Conservation (phyloP, 2,888 invertebrate species). For the Lydus trimaculatus region DNA sequence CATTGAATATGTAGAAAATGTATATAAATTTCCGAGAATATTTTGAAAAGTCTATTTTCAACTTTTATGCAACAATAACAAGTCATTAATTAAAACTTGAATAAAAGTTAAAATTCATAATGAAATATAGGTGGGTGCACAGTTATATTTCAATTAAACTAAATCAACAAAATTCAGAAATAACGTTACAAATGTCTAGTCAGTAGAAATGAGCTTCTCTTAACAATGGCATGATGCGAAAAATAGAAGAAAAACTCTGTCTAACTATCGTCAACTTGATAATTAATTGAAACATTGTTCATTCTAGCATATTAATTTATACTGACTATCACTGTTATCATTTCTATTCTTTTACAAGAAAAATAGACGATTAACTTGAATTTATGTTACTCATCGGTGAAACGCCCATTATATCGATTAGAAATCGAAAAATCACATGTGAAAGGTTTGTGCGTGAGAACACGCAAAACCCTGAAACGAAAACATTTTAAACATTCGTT, state of each 20-base stretch:
- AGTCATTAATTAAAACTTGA: background rate
- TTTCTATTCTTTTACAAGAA: background rate
- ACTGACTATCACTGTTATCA: background rate
- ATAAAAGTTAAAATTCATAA: background rate
- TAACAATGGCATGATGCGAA: background rate
- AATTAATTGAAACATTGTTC: background rate
- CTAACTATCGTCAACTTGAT: background rate
- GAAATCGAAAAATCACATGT: slow-evolving; percentile 38
- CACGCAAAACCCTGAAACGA: slow-evolving; percentile 36
- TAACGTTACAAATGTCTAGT: background rate
- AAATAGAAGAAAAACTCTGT: background rate
- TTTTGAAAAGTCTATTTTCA: background rate
- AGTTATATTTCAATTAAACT: background rate
- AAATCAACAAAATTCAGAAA: background rate
- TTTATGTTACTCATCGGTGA: slow-evolving; percentile 18
- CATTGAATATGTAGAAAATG: background rate
- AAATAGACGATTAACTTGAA: background rate
- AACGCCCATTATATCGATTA: slow-evolving; percentile 26
- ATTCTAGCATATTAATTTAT: background rate
- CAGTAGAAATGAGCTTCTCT: background rate
- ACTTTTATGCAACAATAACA: background rate
- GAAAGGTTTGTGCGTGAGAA: slow-evolving; percentile 32
- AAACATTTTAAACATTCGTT: slow-evolving; percentile 39
- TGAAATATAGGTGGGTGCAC: background rate
- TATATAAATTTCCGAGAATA: background rate